These are phyloP conservation scores for Labroides dimidiatus DNA, from an alignment of 2,797 vertebrate genomes.

Conservation along the genomic window DNA sequence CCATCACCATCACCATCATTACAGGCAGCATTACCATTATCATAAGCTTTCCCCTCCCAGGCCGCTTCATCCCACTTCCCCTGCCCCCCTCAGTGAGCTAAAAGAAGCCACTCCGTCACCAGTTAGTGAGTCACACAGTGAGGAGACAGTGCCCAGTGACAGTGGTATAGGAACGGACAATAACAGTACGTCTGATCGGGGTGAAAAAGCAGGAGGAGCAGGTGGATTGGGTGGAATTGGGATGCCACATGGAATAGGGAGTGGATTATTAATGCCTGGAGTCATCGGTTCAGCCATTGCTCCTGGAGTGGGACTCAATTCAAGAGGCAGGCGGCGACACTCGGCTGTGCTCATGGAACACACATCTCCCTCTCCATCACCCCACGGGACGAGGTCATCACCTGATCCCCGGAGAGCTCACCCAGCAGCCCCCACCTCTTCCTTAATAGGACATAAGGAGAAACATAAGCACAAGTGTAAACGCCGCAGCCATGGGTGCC, in stretches of 20 bases:
- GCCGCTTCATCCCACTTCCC: slow-evolving; percentile 93
- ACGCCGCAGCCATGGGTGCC: slow-evolving; percentile 92
- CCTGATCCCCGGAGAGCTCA: slow-evolving; percentile 82
- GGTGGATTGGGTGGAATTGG: slow-evolving; percentile 78
- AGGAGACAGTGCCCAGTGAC: slow-evolving; percentile 97
- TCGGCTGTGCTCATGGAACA: slow-evolving; percentile 89
- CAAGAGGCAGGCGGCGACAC: slow-evolving; percentile 90
- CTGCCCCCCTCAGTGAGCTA: slow-evolving; percentile 93
- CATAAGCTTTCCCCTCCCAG: slow-evolving; percentile 88
- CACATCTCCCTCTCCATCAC: slow-evolving; percentile 87
- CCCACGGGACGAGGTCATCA: slow-evolving; percentile 80
- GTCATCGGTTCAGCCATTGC: slow-evolving; percentile 82
- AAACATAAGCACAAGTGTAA: slow-evolving; percentile 99
- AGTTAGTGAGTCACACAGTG: slow-evolving; percentile 96
- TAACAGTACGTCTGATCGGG: slow-evolving; percentile 97
- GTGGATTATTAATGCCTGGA: slow-evolving; percentile 85
- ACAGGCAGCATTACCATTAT: slow-evolving; percentile 84
- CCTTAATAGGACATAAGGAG: slow-evolving; percentile 90
- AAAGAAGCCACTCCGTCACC: slow-evolving; percentile 98
- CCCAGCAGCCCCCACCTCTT: slow-evolving; percentile 77
- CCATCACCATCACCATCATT: slow-evolving; percentile 85
- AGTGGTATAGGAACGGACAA: slow-evolving; percentile 98
- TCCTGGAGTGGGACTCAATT: slow-evolving; percentile 84
- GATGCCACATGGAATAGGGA: slow-evolving; percentile 72
- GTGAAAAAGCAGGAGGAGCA: slow-evolving; percentile 88